A percentile compares a stretch with the other conserved stretches of the same genome.
phyloP scores from a whole-genome alignment of 2,888 invertebrate species.

The Melanotus villosus region DNA sequence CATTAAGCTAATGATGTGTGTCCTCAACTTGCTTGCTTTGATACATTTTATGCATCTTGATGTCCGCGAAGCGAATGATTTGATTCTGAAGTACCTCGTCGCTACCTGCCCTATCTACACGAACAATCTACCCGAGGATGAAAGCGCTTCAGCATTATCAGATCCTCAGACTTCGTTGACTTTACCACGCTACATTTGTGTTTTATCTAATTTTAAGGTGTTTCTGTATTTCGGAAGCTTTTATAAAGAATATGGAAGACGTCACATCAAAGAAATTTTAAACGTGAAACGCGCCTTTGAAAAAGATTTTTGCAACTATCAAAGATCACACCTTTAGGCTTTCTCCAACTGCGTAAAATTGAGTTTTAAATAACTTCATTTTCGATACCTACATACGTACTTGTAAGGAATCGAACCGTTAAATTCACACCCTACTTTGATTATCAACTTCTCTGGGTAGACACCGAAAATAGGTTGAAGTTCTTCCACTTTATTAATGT shows the following conservation, averaged over 20 bases:
- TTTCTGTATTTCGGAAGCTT: conserved; percentile 56
- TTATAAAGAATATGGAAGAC: conserved; percentile 30
- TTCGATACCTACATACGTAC: background rate
- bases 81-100: conserved; percentile 58
- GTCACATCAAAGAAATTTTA: conserved; percentile 35
- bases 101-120: conserved; percentile 62
- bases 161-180: conserved; percentile 60
- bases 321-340: background rate
- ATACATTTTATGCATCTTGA: conserved; percentile 63
- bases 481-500: too few species aligned
- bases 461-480: too few species aligned
- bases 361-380: background rate
- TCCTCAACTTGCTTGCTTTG: conserved; percentile 58
- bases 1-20: conserved; percentile 65
- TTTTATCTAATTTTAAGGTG: conserved; percentile 62
- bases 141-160: conserved; percentile 60
- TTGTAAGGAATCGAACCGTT: too few species aligned
- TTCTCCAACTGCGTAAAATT: background rate
- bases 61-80: conserved; percentile 63
- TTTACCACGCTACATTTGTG: conserved; percentile 62
- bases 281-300: conserved; percentile 21
- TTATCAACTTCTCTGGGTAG: too few species aligned
- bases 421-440: too few species aligned
- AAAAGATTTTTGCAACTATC: conserved; percentile 19
- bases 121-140: conserved; percentile 60